Evolutionary conservation across 2,797 vertebrate genomes (phyloP).

Genomic region (Sebastiscus albofasciatus): DNA sequence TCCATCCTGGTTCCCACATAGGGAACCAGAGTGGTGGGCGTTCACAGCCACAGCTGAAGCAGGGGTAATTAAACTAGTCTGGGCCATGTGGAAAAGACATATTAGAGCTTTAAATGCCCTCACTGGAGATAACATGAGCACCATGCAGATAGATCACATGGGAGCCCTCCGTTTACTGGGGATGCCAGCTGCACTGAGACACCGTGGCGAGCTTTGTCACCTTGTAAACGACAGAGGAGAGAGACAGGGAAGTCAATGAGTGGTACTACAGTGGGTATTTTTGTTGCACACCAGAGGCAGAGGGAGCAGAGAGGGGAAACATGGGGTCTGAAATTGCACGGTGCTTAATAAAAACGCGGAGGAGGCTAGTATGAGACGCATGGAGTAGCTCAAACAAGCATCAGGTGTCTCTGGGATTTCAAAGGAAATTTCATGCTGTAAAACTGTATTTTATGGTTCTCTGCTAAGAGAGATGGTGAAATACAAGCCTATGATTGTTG

Average conservation of each 20-base stretch:
- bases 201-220: slow-evolving; percentile 78
- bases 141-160: slow-evolving; percentile 74
- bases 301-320: slow-evolving; percentile 44
- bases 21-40: slow-evolving; percentile 64
- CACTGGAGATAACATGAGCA: slow-evolving; percentile 78
- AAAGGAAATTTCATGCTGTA: slow-evolving; percentile 72
- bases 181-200: slow-evolving; percentile 82
- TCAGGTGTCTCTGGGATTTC: slow-evolving; percentile 77
- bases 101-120: slow-evolving; percentile 76
- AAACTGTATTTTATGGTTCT: slow-evolving; percentile 64
- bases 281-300: slow-evolving; percentile 72
- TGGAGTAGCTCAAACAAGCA: slow-evolving; percentile 74
- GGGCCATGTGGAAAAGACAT: slow-evolving; percentile 84
- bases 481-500: slow-evolving; percentile 61
- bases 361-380: slow-evolving; percentile 56
- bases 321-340: slow-evolving; percentile 52
- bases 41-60: slow-evolving; percentile 75
- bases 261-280: slow-evolving; percentile 45
- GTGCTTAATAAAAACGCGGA: slow-evolving; percentile 66
- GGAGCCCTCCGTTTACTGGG: slow-evolving; percentile 71
- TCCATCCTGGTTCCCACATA: slow-evolving; percentile 77
- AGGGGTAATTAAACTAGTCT: slow-evolving; percentile 77
- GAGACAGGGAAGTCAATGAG: slow-evolving; percentile 54
- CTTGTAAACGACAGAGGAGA: slow-evolving; percentile 77
- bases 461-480: slow-evolving; percentile 59